phyloP scores from a whole-genome alignment of 1,140 invertebrate genomes.

The Pomacea maculata region DNA sequence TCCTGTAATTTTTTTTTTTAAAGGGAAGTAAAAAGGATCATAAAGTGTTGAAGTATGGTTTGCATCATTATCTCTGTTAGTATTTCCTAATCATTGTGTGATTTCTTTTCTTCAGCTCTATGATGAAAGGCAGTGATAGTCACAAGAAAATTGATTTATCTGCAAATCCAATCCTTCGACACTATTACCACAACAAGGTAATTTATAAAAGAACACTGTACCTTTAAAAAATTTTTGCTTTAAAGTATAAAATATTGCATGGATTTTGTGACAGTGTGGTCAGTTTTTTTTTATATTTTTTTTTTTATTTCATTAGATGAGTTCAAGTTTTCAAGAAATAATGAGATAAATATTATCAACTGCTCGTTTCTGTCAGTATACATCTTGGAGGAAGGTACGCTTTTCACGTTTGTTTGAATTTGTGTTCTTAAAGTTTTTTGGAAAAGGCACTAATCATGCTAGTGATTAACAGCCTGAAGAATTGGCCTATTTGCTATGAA shows the following conservation, averaged over 20 bases:
- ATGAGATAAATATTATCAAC: not conserved
- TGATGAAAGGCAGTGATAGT: conserved; percentile 88
- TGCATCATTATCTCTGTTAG: too few relatives aligned
- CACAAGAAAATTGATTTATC: conserved; percentile 93
- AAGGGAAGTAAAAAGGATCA: too few relatives aligned
- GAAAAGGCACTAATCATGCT: too few relatives aligned
- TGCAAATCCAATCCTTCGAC: conserved; percentile 86
- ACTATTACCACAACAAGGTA: conserved; percentile 91
- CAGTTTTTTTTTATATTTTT: not conserved
- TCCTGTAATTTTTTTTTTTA: too few relatives aligned
- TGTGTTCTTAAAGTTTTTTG: too few relatives aligned
- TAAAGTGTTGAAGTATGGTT: too few relatives aligned
- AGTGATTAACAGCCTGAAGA: too few relatives aligned
- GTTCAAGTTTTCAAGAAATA: not conserved
- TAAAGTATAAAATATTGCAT: not conserved
- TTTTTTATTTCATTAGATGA: not conserved
- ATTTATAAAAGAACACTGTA: conserved; percentile 11
- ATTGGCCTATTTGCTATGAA: too few relatives aligned
- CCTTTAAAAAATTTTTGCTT: conserved; percentile 12
- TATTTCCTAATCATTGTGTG: not conserved
- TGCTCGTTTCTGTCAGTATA: not conserved
- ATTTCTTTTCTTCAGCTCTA: conserved; percentile 59
- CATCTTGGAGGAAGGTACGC: too few relatives aligned
- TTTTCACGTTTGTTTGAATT: too few relatives aligned
- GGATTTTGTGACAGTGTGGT: too few relatives aligned